Evolutionary conservation across 2,113 vertebrate genomes (phyloP).

Genomic region (Caranx ignobilis): DNA sequence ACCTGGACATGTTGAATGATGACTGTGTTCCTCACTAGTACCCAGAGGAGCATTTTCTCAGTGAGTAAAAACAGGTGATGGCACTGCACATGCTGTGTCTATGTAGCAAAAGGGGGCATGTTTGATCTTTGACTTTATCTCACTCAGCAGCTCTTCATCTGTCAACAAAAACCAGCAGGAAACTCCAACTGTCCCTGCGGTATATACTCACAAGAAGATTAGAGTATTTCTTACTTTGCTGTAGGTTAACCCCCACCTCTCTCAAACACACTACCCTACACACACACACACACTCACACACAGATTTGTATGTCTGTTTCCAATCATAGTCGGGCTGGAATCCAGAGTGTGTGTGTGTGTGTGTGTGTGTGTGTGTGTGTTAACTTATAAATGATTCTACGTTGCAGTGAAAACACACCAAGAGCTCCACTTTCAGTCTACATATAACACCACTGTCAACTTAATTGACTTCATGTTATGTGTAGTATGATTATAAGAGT

Average conservation of each 20-base stretch:
- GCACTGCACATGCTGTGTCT: conserved; percentile 8
- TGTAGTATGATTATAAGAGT: neutral
- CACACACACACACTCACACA: conserved; percentile 5
- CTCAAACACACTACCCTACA: conserved; percentile 7
- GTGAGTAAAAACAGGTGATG: conserved; percentile 12
- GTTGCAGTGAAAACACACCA: neutral
- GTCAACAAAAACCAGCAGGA: conserved; percentile 42
- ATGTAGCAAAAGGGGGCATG: neutral
- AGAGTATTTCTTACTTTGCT: conserved; percentile 44
- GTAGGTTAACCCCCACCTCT: conserved; percentile 55
- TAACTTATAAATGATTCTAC: neutral
- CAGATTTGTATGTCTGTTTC: conserved; percentile 64
- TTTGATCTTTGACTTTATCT: conserved; percentile 43
- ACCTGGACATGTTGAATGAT: neutral
- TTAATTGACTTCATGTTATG: neutral
- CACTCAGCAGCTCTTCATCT: conserved; percentile 27
- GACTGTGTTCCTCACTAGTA: neutral
- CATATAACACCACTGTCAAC: neutral
- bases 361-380: conserved; percentile 36
- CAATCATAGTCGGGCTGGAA: conserved; percentile 62
- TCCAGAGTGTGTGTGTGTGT: conserved; percentile 39
- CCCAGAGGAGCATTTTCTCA: neutral
- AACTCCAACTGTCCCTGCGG: conserved; percentile 10
- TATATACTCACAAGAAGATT: conserved; percentile 30
- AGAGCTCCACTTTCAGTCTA: too few species aligned